A percentile compares a stretch with the other conserved stretches of the same genome.
Conservation (phyloP, 2,113 vertebrate species). For the Eretmochelys imbricata region DNA sequence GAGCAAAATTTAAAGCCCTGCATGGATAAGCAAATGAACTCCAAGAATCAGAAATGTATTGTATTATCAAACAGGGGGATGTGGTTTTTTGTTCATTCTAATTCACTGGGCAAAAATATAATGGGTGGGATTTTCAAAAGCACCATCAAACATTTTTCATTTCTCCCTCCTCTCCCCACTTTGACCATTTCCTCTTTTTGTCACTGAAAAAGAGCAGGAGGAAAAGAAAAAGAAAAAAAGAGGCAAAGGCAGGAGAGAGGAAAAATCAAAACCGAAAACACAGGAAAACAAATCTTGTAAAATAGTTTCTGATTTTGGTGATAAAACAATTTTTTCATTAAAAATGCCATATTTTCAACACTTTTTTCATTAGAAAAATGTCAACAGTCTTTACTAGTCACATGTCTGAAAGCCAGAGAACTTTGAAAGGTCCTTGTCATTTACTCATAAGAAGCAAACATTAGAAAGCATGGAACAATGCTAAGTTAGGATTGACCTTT, state of each 20-base stretch:
- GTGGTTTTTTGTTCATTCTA: not conserved
- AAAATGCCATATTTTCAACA: not conserved
- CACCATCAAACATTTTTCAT: not conserved
- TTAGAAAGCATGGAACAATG: not conserved
- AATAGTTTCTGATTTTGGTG: not conserved
- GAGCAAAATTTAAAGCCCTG: not conserved
- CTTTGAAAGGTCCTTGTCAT: not conserved
- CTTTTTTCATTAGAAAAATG: not conserved
- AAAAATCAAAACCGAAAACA: not conserved
- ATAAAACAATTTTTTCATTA: not conserved
- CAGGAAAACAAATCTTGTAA: not conserved
- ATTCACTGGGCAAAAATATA: not conserved
- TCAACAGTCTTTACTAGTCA: not conserved
- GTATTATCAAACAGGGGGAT: not conserved
- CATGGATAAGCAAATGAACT: not conserved
- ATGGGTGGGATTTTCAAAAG: not conserved
- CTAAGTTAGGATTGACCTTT: accelerated
- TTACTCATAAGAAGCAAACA: not conserved
- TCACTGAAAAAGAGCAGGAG: accelerated
- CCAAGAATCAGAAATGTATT: not conserved
- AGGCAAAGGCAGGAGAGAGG: accelerated
- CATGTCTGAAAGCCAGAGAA: not conserved
- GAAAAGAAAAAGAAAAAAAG: accelerated
- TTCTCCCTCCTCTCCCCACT: not conserved
- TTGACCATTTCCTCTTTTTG: not conserved